Percentiles rank a stretch among this genome's conserved stretches.
phyloP scores from a whole-genome alignment of 2,888 invertebrate species.

The Leistus spinibarbis region DNA sequence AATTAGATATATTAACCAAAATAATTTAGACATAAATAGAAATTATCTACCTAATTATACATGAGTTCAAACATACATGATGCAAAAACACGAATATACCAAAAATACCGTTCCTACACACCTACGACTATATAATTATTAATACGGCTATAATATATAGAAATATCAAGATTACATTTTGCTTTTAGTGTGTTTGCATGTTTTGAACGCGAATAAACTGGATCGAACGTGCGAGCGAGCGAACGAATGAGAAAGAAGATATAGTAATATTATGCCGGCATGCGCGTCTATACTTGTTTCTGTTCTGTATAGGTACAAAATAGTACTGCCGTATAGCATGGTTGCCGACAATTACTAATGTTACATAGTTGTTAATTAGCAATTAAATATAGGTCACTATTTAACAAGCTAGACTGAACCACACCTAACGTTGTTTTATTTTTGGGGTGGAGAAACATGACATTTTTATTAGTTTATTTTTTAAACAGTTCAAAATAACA shows the following conservation, averaged over 20 bases:
- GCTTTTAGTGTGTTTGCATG: slow-evolving; percentile 35
- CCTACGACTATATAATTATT: neutral
- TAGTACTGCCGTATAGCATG: slow-evolving; percentile 2
- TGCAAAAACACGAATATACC: neutral
- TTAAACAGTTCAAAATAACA: too few species aligned
- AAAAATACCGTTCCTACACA: neutral
- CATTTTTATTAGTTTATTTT: neutral
- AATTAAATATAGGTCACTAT: slow-evolving; percentile 26
- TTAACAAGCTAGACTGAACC: neutral
- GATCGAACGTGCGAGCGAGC: neutral
- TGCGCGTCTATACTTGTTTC: neutral
- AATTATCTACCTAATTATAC: neutral
- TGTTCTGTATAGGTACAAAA: too few species aligned
- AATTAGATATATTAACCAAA: neutral
- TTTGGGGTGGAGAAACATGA: too few species aligned
- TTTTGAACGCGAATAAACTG: neutral
- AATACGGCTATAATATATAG: neutral
- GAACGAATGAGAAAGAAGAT: neutral
- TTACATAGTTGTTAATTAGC: slow-evolving; percentile 27
- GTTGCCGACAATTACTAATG: slow-evolving; percentile 19
- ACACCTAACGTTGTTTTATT: neutral
- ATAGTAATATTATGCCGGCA: too few species aligned
- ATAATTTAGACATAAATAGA: neutral
- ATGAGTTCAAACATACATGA: neutral
- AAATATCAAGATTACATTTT: slow-evolving; percentile 34